These are phyloP conservation scores for Casuarius casuarius DNA, from an alignment of 2,113 vertebrate genomes.

Conservation along the genomic window DNA sequence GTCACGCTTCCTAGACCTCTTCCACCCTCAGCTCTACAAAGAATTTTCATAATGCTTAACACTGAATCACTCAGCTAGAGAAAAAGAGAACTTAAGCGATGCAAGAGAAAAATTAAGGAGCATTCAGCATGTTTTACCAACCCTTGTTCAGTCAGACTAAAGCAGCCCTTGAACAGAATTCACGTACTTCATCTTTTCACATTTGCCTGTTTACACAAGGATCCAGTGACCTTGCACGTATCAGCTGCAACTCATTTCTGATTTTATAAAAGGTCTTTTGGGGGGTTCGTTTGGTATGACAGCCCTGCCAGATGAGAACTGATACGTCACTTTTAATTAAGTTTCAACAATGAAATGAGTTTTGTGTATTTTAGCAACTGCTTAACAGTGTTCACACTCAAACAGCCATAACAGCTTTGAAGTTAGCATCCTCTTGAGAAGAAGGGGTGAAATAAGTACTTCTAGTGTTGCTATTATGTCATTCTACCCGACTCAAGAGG, in stretches of 20 bases:
- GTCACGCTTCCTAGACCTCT: neutral
- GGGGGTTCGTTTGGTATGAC: neutral
- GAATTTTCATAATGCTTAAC: neutral
- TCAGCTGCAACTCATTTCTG: neutral
- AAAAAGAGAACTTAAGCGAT: neutral
- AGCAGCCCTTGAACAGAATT: neutral
- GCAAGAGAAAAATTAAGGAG: neutral
- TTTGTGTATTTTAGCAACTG: neutral
- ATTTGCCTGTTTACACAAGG: neutral
- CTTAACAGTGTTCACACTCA: neutral
- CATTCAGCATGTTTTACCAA: neutral
- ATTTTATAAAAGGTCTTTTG: neutral
- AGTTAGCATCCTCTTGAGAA: neutral
- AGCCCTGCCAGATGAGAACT: neutral
- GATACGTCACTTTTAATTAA: neutral
- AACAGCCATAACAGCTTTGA: slow-evolving; percentile 1
- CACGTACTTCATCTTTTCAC: neutral
- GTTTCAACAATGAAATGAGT: neutral
- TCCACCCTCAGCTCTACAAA: neutral
- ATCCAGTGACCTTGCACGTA: neutral
- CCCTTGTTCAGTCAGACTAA: neutral
- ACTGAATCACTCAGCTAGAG: neutral
- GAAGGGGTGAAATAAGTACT: neutral
- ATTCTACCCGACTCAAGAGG: neutral
- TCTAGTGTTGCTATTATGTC: neutral